phyloP scores from a whole-genome alignment of 2,797 vertebrate genomes.

The Menidia menidia region DNA sequence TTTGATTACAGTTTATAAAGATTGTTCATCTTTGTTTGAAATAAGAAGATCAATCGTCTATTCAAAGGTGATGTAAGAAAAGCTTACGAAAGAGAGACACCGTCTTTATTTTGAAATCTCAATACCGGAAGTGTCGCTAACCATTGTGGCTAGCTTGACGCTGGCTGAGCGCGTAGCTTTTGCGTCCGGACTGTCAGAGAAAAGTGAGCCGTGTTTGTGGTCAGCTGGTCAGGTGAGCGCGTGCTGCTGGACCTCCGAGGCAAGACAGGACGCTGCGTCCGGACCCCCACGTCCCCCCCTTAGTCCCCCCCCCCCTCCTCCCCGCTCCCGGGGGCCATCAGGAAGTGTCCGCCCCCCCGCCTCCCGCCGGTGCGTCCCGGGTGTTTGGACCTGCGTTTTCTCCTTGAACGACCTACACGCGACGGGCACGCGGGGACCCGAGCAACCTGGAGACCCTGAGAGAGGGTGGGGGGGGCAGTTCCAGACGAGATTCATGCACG shows the following conservation, averaged over 20 bases:
- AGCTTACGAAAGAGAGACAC: background rate
- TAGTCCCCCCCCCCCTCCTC: too few relatives aligned
- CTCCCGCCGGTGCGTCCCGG: constrained; percentile 22
- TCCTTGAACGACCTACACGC: constrained; percentile 82
- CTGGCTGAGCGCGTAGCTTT: background rate
- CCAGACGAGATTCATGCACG: too few relatives aligned
- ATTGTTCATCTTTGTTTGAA: too few relatives aligned
- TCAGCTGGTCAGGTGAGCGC: background rate
- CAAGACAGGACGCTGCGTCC: background rate
- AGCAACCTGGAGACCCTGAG: too few relatives aligned
- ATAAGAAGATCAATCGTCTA: too few relatives aligned
- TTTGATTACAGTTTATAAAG: too few relatives aligned
- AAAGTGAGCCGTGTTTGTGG: constrained; percentile 51
- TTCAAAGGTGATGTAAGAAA: too few relatives aligned
- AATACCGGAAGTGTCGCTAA: background rate
- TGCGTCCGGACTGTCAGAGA: constrained; percentile 37
- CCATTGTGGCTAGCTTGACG: background rate
- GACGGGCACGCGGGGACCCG: constrained; percentile 7
- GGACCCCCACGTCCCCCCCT: background rate
- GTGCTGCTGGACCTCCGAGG: background rate
- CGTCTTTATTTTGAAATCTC: constrained; percentile 50
- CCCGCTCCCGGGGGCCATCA: constrained; percentile 14
- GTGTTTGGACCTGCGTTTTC: constrained; percentile 56
- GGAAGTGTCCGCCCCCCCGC: constrained; percentile 1
- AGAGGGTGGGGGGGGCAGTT: too few relatives aligned